Evolutionary conservation across 2,888 invertebrate species (phyloP).

Genomic region (Drosophila nr. perissopoda): DNA sequence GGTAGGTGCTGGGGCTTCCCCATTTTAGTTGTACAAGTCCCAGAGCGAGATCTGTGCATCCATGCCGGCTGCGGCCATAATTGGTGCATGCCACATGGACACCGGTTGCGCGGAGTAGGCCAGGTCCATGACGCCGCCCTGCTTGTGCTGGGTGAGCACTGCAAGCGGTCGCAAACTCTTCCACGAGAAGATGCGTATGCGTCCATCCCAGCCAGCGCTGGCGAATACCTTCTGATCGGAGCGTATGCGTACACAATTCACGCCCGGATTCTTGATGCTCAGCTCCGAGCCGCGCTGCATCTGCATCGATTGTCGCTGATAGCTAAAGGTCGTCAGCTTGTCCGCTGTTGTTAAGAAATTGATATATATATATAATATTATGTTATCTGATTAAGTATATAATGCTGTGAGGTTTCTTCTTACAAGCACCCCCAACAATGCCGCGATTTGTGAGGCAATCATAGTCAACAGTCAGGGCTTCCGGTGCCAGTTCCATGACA

Average conservation of each 20-base stretch:
- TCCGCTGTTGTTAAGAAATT: conserved; percentile 58
- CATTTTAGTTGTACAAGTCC: conserved; percentile 90
- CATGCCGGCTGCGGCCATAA: conserved; percentile 91
- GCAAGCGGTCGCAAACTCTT: conserved; percentile 90
- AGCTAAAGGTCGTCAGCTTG: conserved; percentile 80
- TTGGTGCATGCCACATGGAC: conserved; percentile 89
- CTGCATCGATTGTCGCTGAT: conserved; percentile 82
- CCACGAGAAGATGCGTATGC: conserved; percentile 91
- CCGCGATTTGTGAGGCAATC: conserved; percentile 88
- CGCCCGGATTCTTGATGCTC: conserved; percentile 90
- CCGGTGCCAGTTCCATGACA: conserved; percentile 86
- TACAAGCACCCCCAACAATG: conserved; percentile 87
- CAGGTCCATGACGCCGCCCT: conserved; percentile 90
- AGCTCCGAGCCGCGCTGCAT: conserved; percentile 88
- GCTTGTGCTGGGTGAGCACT: conserved; percentile 90
- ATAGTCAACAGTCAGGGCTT: conserved; percentile 90
- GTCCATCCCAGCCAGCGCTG: conserved; percentile 91
- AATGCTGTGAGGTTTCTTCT: conserved; percentile 7
- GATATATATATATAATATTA: background rate
- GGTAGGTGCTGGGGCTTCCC: background rate
- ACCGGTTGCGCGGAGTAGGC: conserved; percentile 89
- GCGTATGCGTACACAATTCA: conserved; percentile 89
- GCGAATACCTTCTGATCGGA: conserved; percentile 90
- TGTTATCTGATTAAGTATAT: background rate
- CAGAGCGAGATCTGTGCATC: conserved; percentile 92